Conservation (phyloP, 2,797 vertebrate species). For the Acipenser transmontanus region DNA sequence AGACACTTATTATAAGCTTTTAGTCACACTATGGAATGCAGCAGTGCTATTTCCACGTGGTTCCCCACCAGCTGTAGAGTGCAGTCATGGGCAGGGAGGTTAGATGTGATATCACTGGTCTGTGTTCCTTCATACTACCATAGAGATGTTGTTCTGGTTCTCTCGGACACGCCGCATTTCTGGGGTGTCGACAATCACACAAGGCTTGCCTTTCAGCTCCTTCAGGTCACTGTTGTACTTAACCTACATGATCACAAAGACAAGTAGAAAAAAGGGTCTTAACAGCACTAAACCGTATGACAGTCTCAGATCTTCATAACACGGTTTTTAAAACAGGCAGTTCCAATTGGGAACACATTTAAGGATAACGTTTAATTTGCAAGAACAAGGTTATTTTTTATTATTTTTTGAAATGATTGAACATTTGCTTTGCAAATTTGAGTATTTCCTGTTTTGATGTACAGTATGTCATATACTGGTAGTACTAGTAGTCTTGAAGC, state of each 20-base stretch:
- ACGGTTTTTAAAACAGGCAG: no score
- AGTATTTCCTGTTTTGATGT: no score
- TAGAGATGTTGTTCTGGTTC: slow-evolving; percentile 81
- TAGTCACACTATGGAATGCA: background rate
- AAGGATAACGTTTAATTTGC: no score
- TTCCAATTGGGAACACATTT: no score
- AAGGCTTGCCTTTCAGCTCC: slow-evolving; percentile 78
- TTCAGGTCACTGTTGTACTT: slow-evolving; percentile 79
- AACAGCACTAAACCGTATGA: no score
- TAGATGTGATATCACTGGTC: slow-evolving; percentile 35
- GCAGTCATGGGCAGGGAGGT: slow-evolving; percentile 27
- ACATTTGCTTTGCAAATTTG: no score
- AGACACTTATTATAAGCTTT: background rate
- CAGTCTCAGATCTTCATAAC: no score
- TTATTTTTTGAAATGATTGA: no score
- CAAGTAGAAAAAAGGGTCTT: no score
- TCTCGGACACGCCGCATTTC: slow-evolving; percentile 83
- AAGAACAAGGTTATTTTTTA: no score
- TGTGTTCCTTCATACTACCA: slow-evolving; percentile 63
- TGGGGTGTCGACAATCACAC: slow-evolving; percentile 79
- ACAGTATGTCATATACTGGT: no score
- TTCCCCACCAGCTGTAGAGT: background rate
- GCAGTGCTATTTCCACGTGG: background rate
- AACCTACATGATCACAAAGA: slow-evolving; percentile 53
- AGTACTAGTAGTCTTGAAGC: no score